Conservation (phyloP, 23 tunicate species). For the Aplidium turbinatum region DNA sequence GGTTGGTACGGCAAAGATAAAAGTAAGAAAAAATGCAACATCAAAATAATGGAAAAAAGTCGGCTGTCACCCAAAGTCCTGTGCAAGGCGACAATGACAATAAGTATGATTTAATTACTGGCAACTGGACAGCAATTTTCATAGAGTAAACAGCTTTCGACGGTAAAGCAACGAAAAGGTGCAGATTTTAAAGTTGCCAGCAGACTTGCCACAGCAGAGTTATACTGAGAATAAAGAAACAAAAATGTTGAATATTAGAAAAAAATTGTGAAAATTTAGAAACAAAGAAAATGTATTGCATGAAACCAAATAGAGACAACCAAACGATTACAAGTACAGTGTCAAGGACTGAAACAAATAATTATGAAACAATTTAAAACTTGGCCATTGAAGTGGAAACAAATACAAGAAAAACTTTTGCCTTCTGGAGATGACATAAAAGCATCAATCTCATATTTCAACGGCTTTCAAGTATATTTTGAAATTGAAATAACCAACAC, state of each 20-base stretch:
- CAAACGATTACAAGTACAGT: slow-evolving; percentile 43
- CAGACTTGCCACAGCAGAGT: too few species aligned
- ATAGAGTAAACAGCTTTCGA: too few species aligned
- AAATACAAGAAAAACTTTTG: background rate
- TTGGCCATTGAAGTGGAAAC: slow-evolving; percentile 50
- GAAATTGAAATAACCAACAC: background rate
- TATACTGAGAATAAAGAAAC: too few species aligned
- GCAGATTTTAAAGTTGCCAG: too few species aligned
- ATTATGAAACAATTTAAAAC: slow-evolving; percentile 33
- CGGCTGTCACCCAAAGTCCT: too few species aligned
- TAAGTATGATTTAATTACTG: too few species aligned
- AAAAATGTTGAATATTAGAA: background rate
- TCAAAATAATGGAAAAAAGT: too few species aligned
- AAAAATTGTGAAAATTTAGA: slow-evolving; percentile 8
- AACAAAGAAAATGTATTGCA: slow-evolving; percentile 27
- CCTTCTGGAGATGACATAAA: background rate
- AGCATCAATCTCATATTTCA: background rate
- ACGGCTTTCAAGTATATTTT: background rate
- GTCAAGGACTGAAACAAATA: slow-evolving; percentile 35
- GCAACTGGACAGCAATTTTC: too few species aligned
- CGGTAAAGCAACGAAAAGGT: too few species aligned
- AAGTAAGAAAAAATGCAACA: too few species aligned
- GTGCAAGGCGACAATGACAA: too few species aligned
- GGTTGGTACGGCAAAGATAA: too few species aligned
- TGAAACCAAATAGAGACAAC: slow-evolving; percentile 27